phyloP scores from a whole-genome alignment of 2,797 vertebrate genomes.

The Schizopygopsis pylzovi region DNA sequence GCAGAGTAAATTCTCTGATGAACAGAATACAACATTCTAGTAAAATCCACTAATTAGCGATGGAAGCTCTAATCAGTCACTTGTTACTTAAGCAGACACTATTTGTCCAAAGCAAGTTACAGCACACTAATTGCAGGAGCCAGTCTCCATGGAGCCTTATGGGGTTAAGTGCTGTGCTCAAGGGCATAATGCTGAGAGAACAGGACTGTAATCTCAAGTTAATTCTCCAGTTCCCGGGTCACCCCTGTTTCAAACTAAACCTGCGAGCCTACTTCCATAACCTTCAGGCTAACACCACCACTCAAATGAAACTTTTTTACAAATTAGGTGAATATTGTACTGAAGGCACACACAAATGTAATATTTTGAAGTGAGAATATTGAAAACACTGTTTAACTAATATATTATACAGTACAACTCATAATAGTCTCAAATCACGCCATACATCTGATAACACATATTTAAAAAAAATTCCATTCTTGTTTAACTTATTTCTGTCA shows the following conservation, averaged over 20 bases:
- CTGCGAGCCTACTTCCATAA: conserved; percentile 17
- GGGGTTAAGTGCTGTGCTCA: conserved; percentile 41
- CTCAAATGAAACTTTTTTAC: neutral
- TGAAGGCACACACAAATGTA: neutral
- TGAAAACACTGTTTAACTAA: neutral
- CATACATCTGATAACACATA: conserved; percentile 31
- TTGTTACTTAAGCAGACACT: conserved; percentile 35
- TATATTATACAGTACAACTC: neutral
- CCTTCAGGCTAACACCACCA: conserved; percentile 4
- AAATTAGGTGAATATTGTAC: neutral
- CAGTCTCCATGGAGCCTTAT: conserved; percentile 41
- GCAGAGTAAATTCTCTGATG: conserved; percentile 30
- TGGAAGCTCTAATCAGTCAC: conserved; percentile 44
- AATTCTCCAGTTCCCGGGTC: conserved; percentile 27
- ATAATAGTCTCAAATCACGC: neutral
- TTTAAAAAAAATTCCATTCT: conserved; percentile 20
- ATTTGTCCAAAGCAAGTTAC: conserved; percentile 42
- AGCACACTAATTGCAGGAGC: conserved; percentile 41
- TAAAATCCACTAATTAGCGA: conserved; percentile 41
- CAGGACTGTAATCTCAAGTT: conserved; percentile 29
- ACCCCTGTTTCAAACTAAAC: conserved; percentile 20
- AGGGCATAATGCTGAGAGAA: conserved; percentile 35
- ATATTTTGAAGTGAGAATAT: neutral
- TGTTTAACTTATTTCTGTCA: conserved; percentile 45
- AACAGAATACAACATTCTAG: conserved; percentile 35